Conservation (phyloP, 2,888 invertebrate genomes). For the Brachyptera putata region DNA sequence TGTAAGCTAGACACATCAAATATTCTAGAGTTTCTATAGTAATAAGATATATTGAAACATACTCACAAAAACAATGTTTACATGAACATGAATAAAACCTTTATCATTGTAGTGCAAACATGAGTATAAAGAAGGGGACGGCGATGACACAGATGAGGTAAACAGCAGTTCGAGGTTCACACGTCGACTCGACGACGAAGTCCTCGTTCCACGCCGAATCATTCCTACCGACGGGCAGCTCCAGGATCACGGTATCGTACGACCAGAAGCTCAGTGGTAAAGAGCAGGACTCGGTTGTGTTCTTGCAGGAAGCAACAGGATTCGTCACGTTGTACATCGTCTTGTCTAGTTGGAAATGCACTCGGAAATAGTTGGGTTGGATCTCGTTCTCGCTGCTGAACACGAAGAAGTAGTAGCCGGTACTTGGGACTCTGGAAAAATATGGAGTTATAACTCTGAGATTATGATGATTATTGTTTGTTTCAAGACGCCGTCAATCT, state of each 20-base stretch:
- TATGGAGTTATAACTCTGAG: not conserved
- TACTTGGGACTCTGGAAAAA: slow-evolving; percentile 58
- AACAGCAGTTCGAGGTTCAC: slow-evolving; percentile 66
- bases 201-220: slow-evolving; percentile 69
- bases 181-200: slow-evolving; percentile 67
- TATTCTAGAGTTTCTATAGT: too few species aligned
- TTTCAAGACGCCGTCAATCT: too few species aligned
- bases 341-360: slow-evolving; percentile 65
- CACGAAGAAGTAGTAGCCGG: slow-evolving; percentile 79
- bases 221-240: slow-evolving; percentile 60
- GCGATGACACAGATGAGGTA: slow-evolving; percentile 64
- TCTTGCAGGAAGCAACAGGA: slow-evolving; percentile 57
- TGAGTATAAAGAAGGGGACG: slow-evolving; percentile 65
- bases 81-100: too few species aligned
- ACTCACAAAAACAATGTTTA: too few species aligned
- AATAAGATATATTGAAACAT: too few species aligned
- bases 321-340: slow-evolving; percentile 64
- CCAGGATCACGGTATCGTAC: slow-evolving; percentile 63
- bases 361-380: slow-evolving; percentile 64
- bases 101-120: slow-evolving; percentile 65
- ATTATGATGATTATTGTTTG: too few species aligned
- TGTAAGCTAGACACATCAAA: too few species aligned
- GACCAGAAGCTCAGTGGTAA: slow-evolving; percentile 65
- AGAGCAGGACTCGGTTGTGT: slow-evolving; percentile 59
- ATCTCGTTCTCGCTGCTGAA: slow-evolving; percentile 79